Evolutionary conservation across 2,888 invertebrate species (phyloP).

Genomic region (Acanthosepion lycidas): DNA sequence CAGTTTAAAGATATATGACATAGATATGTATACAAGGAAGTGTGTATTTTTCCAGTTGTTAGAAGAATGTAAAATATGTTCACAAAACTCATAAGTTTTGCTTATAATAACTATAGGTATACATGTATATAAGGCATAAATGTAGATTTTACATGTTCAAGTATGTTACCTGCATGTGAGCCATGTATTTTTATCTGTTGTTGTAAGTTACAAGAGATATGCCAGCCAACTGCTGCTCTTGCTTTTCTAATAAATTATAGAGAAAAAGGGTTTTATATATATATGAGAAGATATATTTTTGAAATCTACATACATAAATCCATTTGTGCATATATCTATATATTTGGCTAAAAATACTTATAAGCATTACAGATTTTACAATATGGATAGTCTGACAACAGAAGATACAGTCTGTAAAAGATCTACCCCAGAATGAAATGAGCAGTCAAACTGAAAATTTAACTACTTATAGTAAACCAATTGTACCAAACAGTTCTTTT

Average conservation of each 20-base stretch:
- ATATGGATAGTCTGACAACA: not conserved
- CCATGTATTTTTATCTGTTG: not conserved
- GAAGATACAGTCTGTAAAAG: not conserved
- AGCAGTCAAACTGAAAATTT: not conserved
- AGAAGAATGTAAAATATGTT: not conserved
- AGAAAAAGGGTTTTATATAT: not conserved
- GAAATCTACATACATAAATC: not conserved
- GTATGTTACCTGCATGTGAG: not conserved
- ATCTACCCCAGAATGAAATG: not conserved
- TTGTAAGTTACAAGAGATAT: not conserved
- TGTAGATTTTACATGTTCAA: not conserved
- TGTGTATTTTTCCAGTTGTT: not conserved
- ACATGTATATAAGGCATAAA: not conserved
- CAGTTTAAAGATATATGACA: not conserved
- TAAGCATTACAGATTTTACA: not conserved
- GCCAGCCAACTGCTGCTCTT: not conserved
- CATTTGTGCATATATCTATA: not conserved
- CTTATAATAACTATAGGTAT: not conserved
- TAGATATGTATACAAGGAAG: not conserved
- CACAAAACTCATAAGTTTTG: not conserved
- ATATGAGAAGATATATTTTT: not conserved
- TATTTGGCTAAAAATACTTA: not conserved
- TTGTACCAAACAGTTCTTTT: no score
- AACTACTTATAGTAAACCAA: not conserved
- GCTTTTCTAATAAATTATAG: not conserved